Evolutionary conservation across 2,888 invertebrate species (phyloP).

Genomic region (Steinernema carpocapsae): DNA sequence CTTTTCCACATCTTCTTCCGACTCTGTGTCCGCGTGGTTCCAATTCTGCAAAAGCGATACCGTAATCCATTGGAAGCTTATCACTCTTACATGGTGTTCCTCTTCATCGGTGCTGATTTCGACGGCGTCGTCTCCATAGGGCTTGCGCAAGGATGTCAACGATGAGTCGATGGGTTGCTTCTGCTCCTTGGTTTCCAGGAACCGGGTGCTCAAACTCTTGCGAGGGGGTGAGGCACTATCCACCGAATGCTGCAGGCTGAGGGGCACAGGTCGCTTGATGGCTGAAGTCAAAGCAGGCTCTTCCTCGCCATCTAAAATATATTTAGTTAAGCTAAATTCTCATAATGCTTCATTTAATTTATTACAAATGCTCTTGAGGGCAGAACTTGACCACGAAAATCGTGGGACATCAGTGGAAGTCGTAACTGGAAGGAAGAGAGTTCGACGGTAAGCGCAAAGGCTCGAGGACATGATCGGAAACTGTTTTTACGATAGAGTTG

Average conservation of each 20-base stretch:
- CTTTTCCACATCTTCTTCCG: background rate
- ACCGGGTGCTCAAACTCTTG: slow-evolving; percentile 18
- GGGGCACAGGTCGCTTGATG: background rate
- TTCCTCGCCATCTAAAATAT: slow-evolving; percentile 6
- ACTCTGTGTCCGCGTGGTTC: slow-evolving; percentile 17
- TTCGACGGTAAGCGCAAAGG: slow-evolving; percentile 16
- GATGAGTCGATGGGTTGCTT: background rate
- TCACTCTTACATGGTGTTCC: background rate
- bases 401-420: background rate
- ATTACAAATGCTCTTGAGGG: slow-evolving; percentile 23
- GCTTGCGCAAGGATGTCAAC: background rate
- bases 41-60: background rate
- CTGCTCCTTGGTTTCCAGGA: slow-evolving; percentile 22
- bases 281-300: background rate
- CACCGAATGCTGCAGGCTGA: background rate
- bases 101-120: slow-evolving; percentile 25
- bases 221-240: slow-evolving; percentile 15
- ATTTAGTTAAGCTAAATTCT: background rate
- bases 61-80: no score
- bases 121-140: slow-evolving; percentile 21
- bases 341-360: background rate
- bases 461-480: slow-evolving; percentile 14
- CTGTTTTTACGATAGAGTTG: background rate
- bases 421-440: slow-evolving; percentile 4
- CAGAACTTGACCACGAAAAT: slow-evolving; percentile 15